Percentiles rank a stretch among this genome's conserved stretches.
Evolutionary conservation across 2,888 invertebrate species (phyloP).

Genomic region (Diadegma fenestrale): DNA sequence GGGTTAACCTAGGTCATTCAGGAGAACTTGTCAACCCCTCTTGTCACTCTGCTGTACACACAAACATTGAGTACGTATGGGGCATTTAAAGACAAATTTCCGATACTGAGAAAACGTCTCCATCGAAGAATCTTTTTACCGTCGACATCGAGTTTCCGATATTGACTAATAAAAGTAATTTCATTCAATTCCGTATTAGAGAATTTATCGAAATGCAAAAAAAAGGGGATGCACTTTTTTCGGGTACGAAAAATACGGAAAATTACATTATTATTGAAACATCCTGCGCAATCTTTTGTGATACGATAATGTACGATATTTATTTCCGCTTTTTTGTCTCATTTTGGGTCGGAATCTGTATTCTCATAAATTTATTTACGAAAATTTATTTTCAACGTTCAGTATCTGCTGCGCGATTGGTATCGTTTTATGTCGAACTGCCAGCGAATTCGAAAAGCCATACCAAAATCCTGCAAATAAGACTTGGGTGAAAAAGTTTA

Average conservation of each 20-base stretch:
- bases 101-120: not conserved
- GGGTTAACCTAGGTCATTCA: constrained; percentile 34
- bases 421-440: not conserved
- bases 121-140: not conserved
- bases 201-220: not conserved
- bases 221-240: not conserved
- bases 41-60: constrained; percentile 15
- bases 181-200: not conserved
- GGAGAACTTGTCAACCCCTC: constrained; percentile 44
- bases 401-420: not conserved
- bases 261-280: not conserved
- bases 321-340: not conserved
- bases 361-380: not conserved
- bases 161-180: not conserved
- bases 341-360: not conserved
- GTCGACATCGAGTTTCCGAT: not conserved
- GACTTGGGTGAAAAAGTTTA: not conserved
- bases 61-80: constrained; percentile 16
- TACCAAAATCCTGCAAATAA: not conserved
- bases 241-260: not conserved
- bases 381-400: not conserved
- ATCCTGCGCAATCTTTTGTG: not conserved
- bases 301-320: not conserved
- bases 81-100: not conserved
- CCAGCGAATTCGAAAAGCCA: not conserved